Evolutionary conservation across 2,797 vertebrate species (phyloP).

Genomic region (Periophthalmus magnuspinnatus): DNA sequence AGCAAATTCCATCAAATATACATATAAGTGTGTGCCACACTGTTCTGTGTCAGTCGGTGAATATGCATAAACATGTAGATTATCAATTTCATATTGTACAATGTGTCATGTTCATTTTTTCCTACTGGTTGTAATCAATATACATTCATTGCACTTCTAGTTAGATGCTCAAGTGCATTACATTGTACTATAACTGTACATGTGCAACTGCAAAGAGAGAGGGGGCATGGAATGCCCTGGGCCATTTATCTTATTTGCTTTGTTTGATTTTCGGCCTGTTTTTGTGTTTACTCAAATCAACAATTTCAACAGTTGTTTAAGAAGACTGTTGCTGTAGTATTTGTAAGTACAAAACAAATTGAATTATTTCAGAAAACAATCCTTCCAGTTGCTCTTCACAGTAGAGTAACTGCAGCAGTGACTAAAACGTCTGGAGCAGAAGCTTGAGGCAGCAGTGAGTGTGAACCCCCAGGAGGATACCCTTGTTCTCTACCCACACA

Average conservation of each 20-base stretch:
- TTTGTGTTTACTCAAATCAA: neutral
- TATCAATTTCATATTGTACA: too few relatives aligned
- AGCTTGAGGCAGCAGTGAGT: conserved; percentile 30
- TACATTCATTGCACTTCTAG: too few relatives aligned
- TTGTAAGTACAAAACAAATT: neutral
- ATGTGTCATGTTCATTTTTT: too few relatives aligned
- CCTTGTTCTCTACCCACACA: conserved; percentile 35
- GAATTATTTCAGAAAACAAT: neutral
- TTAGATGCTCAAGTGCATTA: too few relatives aligned
- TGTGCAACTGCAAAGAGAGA: too few relatives aligned
- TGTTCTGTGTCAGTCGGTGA: neutral
- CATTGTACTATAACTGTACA: too few relatives aligned
- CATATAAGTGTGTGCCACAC: neutral
- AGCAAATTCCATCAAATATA: too few relatives aligned
- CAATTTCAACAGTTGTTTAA: neutral
- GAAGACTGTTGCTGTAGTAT: conserved; percentile 8
- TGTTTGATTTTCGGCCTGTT: too few relatives aligned
- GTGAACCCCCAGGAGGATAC: conserved; percentile 33
- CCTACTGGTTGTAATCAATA: too few relatives aligned
- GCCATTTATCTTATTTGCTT: too few relatives aligned
- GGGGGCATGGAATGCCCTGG: too few relatives aligned
- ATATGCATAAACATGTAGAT: neutral
- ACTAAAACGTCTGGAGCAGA: conserved; percentile 26
- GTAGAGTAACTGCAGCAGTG: conserved; percentile 28
- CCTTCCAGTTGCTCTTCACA: conserved; percentile 9